Percentiles rank a stretch among this genome's conserved stretches.
Conservation (phyloP, 2,888 invertebrate genomes). For the Mesoligia furuncula region DNA sequence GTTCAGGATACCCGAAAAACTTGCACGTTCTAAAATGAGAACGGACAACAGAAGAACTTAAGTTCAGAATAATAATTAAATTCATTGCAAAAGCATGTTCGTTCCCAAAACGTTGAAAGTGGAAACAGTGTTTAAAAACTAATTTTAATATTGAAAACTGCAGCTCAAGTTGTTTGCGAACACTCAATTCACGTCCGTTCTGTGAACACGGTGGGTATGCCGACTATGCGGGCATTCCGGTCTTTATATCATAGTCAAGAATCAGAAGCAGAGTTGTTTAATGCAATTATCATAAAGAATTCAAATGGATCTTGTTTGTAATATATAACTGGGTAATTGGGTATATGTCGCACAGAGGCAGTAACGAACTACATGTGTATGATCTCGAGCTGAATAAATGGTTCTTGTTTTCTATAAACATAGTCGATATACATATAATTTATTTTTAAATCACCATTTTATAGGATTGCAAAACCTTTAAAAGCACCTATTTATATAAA, state of each 20-base stretch:
- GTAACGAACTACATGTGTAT: not conserved
- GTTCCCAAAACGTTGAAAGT: constrained; percentile 10
- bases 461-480: not conserved
- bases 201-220: constrained; percentile 23
- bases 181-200: constrained; percentile 38
- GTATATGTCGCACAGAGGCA: too few relatives aligned
- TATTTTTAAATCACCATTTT: not conserved
- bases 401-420: not conserved
- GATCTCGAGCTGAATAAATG: not conserved
- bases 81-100: not conserved
- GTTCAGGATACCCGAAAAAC: not conserved
- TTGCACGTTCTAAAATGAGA: not conserved
- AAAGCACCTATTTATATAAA: not conserved
- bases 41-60: not conserved
- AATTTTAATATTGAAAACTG: constrained; percentile 53
- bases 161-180: constrained; percentile 44
- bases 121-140: constrained; percentile 29
- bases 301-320: not conserved
- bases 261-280: constrained; percentile 40
- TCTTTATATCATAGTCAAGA: constrained; percentile 46
- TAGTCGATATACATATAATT: too few relatives aligned
- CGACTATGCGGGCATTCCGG: constrained; percentile 42
- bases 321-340: not conserved
- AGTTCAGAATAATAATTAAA: constrained; percentile 3
- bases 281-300: constrained; percentile 40